phyloP scores from a whole-genome alignment of 2,797 vertebrate species.

The Naso thynnoides region DNA sequence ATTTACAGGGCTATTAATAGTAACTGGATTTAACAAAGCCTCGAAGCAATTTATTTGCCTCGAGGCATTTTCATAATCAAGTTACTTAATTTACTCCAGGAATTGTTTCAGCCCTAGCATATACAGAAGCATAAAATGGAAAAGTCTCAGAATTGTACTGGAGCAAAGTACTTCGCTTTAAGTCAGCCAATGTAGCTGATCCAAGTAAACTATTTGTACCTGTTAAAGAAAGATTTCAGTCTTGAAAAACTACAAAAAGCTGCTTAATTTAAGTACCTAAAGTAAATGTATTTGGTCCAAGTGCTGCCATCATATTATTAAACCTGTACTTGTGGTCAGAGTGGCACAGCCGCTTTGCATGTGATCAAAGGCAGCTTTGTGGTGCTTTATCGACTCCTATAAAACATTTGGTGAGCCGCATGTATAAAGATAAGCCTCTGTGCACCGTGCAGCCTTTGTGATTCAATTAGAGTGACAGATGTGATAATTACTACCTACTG shows the following conservation, averaged over 20 bases:
- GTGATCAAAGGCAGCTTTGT: constrained; percentile 35
- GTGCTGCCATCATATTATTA: background rate
- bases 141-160: background rate
- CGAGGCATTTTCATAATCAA: no score
- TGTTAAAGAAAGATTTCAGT: background rate
- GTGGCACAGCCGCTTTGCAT: constrained; percentile 43
- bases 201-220: background rate
- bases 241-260: background rate
- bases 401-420: constrained; percentile 25
- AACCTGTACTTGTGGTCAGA: constrained; percentile 7
- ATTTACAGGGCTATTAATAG: no score
- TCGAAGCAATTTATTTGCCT: no score
- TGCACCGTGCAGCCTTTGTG: constrained; percentile 26
- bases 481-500: constrained; percentile 1
- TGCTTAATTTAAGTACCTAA: background rate
- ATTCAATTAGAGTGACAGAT: constrained; percentile 7
- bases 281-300: background rate
- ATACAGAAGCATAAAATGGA: background rate
- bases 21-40: no score
- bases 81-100: no score
- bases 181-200: background rate
- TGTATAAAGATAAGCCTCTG: constrained; percentile 27
- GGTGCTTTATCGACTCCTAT: constrained; percentile 35
- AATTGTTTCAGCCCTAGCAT: no score
- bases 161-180: background rate